These are phyloP conservation scores for Grammomys dolichurus DNA, from an alignment of 2,113 vertebrate genomes.

Conservation along the genomic window DNA sequence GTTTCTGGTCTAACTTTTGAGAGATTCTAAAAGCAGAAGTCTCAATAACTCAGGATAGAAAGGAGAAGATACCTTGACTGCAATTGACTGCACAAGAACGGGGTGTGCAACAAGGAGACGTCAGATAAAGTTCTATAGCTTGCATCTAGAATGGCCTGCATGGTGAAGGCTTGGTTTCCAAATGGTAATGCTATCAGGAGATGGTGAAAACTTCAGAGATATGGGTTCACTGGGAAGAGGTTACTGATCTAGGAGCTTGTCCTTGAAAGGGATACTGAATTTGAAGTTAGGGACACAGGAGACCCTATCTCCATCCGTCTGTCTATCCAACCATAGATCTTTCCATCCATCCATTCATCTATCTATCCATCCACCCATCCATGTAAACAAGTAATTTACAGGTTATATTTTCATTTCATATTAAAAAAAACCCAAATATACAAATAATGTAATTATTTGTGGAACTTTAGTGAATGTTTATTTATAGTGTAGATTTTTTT, in stretches of 20 bases:
- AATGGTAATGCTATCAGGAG: not conserved
- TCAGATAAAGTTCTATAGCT: not conserved
- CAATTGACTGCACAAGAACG: not conserved
- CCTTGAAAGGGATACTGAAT: not conserved
- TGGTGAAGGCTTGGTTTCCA: not conserved
- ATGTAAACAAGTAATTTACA: not conserved
- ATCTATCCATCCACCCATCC: not conserved
- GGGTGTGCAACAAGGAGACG: not conserved
- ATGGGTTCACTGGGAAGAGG: not conserved
- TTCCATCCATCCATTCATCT: not conserved
- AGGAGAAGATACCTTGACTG: not conserved
- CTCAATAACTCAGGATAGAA: not conserved
- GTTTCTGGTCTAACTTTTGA: not conserved
- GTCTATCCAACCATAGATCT: not conserved
- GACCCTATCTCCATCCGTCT: not conserved
- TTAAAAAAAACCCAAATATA: constrained; percentile 47
- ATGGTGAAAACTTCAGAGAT: not conserved
- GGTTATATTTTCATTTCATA: not conserved
- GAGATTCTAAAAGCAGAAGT: not conserved
- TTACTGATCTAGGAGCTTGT: not conserved
- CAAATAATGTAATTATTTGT: not conserved
- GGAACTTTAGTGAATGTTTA: not conserved
- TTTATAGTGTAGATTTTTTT: constrained; percentile 28
- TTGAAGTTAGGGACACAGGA: not conserved
- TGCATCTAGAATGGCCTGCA: not conserved